phyloP scores from a whole-genome alignment of 1,140 invertebrate species.

The Latrodectus geometricus region DNA sequence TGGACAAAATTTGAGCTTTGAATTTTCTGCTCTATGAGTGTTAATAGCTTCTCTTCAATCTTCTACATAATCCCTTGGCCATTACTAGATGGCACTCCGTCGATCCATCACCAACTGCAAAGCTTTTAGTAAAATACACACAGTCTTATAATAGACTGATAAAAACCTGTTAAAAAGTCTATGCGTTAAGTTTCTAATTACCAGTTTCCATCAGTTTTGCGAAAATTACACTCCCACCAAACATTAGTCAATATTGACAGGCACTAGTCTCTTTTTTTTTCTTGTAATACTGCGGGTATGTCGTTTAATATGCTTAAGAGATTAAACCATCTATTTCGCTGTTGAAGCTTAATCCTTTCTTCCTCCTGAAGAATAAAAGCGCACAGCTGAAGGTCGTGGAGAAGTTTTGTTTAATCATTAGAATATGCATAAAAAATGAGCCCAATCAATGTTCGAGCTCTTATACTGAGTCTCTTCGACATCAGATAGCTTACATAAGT shows the following conservation, averaged over 20 bases:
- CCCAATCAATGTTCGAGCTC: too few species aligned
- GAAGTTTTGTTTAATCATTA: too few species aligned
- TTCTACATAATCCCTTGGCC: constrained; percentile 41
- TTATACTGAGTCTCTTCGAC: too few species aligned
- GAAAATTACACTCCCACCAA: not conserved
- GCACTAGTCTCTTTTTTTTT: not conserved
- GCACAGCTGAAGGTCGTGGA: too few species aligned
- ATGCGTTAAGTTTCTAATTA: constrained; percentile 37
- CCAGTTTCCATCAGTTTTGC: constrained; percentile 6
- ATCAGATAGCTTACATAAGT: too few species aligned
- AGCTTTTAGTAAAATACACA: constrained; percentile 51
- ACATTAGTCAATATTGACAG: constrained; percentile 48
- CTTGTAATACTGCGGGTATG: not conserved
- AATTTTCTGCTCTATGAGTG: too few species aligned
- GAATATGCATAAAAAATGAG: too few species aligned
- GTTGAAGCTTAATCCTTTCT: constrained; percentile 22
- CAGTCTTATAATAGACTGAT: constrained; percentile 21
- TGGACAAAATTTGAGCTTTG: too few species aligned
- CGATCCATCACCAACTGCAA: constrained; percentile 16
- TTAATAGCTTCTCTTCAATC: constrained; percentile 3
- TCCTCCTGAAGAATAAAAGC: not conserved
- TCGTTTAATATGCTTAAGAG: constrained; percentile 32
- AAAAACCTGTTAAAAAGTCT: constrained; percentile 35
- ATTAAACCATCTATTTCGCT: constrained; percentile 24
- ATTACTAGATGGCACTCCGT: constrained; percentile 4